A percentile compares a stretch with the other conserved stretches of the same genome.
These are phyloP conservation scores for Vicugna pacos DNA, from an alignment of 2,113 vertebrate species.

Conservation along the genomic window DNA sequence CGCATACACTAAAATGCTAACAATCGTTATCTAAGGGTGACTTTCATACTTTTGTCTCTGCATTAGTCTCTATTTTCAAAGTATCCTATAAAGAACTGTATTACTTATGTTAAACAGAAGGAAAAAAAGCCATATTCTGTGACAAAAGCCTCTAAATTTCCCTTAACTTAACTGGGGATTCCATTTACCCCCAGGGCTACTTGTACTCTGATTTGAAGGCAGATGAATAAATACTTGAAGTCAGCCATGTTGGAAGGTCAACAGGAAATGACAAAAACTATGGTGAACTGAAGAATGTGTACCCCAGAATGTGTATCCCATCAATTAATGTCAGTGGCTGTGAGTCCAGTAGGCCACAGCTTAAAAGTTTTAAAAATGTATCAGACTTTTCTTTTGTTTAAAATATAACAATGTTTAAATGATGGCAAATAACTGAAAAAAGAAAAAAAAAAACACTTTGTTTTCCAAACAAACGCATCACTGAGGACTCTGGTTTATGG, in stretches of 20 bases:
- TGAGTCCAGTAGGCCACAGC: neutral
- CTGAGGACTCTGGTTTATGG: neutral
- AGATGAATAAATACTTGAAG: conserved; percentile 23
- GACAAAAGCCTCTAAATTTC: neutral
- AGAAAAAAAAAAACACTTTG: neutral
- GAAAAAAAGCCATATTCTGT: neutral
- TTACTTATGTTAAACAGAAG: neutral
- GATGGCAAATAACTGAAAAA: neutral
- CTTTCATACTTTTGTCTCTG: neutral
- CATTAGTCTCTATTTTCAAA: neutral
- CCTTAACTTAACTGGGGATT: neutral
- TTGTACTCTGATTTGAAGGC: neutral
- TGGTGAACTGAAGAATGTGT: neutral
- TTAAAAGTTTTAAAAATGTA: neutral
- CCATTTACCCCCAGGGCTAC: neutral
- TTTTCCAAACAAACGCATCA: conserved; percentile 46
- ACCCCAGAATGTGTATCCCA: neutral
- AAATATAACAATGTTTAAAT: conserved; percentile 8
- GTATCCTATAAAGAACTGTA: neutral
- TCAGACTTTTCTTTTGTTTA: conserved; percentile 4
- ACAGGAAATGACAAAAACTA: conserved; percentile 16
- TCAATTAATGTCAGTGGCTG: neutral
- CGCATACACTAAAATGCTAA: neutral
- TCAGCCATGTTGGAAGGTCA: neutral
- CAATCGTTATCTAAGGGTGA: neutral